A percentile compares a stretch with the other conserved stretches of the same genome.
Evolutionary conservation across 1,140 invertebrate species (phyloP).

Genomic region (Zaprionus capensis): DNA sequence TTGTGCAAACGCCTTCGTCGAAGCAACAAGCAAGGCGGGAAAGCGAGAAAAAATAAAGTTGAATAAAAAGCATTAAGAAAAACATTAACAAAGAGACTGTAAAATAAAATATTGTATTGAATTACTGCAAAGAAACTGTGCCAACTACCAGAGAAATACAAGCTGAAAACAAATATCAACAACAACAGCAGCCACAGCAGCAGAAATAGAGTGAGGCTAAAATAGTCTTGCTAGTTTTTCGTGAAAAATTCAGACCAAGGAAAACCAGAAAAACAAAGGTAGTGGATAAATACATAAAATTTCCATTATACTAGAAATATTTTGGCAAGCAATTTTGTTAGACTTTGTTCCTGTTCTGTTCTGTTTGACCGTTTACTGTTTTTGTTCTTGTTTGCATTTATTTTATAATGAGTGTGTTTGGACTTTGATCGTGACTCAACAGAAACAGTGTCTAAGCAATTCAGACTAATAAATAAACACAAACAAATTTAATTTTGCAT

Average conservation of each 20-base stretch:
- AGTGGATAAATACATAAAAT: slow-evolving; percentile 62
- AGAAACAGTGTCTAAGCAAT: slow-evolving; percentile 51
- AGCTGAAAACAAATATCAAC: neutral
- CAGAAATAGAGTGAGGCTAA: slow-evolving; percentile 47
- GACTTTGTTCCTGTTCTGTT: slow-evolving; percentile 66
- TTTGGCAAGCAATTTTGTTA: slow-evolving; percentile 61
- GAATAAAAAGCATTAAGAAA: slow-evolving; percentile 5
- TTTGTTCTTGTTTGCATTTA: slow-evolving; percentile 29
- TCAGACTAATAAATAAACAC: slow-evolving; percentile 50
- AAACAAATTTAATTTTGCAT: slow-evolving; percentile 46
- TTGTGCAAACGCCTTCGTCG: slow-evolving; percentile 54
- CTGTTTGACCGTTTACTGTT: slow-evolving; percentile 36
- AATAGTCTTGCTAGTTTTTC: slow-evolving; percentile 50
- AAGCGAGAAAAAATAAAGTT: slow-evolving; percentile 22
- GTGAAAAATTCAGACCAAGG: slow-evolving; percentile 30
- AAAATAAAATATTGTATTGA: slow-evolving; percentile 33
- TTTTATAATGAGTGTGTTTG: slow-evolving; percentile 49
- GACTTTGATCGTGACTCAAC: slow-evolving; percentile 79
- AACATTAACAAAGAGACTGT: slow-evolving; percentile 24
- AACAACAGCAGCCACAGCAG: slow-evolving; percentile 6
- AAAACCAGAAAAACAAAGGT: slow-evolving; percentile 53
- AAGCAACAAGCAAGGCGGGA: slow-evolving; percentile 54
- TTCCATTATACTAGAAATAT: slow-evolving; percentile 74
- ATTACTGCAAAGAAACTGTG: slow-evolving; percentile 26
- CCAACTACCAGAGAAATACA: neutral